Evolutionary conservation across 2,797 vertebrate genomes (phyloP).

Genomic region (Melanotaenia boesemani): DNA sequence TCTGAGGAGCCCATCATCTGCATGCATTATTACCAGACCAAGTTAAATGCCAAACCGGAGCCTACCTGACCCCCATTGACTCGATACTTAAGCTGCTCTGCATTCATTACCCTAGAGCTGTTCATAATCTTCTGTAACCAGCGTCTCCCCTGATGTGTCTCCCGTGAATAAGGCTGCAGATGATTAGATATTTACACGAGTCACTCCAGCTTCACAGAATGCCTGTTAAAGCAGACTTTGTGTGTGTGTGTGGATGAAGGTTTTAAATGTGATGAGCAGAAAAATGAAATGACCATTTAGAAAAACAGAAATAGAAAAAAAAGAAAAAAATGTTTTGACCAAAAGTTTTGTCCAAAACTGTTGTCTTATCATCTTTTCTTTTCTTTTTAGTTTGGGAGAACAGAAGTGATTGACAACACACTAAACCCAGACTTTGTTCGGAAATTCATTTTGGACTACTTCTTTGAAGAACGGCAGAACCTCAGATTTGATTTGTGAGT

Average conservation of each 20-base stretch:
- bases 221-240: not conserved
- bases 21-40: constrained; percentile 60
- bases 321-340: too few species aligned
- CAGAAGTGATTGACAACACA: constrained; percentile 98
- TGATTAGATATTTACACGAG: constrained; percentile 25
- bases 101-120: constrained; percentile 54
- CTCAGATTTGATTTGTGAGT: constrained; percentile 98
- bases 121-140: constrained; percentile 38
- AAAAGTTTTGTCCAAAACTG: not conserved
- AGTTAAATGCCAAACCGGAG: constrained; percentile 67
- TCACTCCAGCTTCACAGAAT: constrained; percentile 9
- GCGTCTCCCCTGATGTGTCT: constrained; percentile 11
- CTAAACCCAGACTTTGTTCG: constrained; percentile 98
- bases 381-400: constrained; percentile 91
- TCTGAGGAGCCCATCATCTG: constrained; percentile 54
- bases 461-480: constrained; percentile 98
- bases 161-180: constrained; percentile 21
- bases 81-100: constrained; percentile 50
- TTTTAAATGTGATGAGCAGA: not conserved
- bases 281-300: not conserved
- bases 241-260: not conserved
- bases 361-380: constrained; percentile 1
- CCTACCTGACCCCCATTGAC: constrained; percentile 62
- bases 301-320: not conserved
- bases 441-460: constrained; percentile 99